These are phyloP conservation scores for Callipepla californica DNA, from an alignment of 2,113 vertebrate genomes.

Conservation along the genomic window DNA sequence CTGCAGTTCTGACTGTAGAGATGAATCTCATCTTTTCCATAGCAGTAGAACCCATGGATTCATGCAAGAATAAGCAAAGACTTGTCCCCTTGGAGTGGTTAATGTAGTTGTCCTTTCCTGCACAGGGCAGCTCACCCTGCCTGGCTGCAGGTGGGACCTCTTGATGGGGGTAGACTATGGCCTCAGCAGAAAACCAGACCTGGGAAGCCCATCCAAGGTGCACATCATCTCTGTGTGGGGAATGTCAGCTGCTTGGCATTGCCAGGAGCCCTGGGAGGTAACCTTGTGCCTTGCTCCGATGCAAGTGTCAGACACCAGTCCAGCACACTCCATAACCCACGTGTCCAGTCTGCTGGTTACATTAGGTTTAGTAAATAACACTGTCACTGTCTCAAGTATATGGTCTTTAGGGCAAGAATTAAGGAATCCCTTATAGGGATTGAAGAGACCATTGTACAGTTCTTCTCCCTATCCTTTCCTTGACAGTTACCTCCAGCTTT, in stretches of 20 bases:
- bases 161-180: accelerated
- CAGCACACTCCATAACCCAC: not conserved
- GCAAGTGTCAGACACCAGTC: not conserved
- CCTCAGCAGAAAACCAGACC: accelerated
- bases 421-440: not conserved
- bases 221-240: accelerated
- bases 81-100: not conserved
- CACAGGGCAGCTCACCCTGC: not conserved
- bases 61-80: not conserved
- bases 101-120: not conserved
- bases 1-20: not conserved
- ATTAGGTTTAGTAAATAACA: constrained; percentile 19
- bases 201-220: accelerated
- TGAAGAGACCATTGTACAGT: not conserved
- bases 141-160: not conserved
- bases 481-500: not conserved
- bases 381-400: not conserved
- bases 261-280: not conserved
- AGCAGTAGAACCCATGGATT: accelerated
- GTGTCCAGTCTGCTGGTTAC: not conserved
- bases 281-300: accelerated
- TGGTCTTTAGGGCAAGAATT: constrained; percentile 27
- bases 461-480: not conserved
- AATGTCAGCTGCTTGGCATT: not conserved
- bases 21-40: accelerated